Conservation (phyloP, 1,140 invertebrate species). For the Dolichoris vasculosae region DNA sequence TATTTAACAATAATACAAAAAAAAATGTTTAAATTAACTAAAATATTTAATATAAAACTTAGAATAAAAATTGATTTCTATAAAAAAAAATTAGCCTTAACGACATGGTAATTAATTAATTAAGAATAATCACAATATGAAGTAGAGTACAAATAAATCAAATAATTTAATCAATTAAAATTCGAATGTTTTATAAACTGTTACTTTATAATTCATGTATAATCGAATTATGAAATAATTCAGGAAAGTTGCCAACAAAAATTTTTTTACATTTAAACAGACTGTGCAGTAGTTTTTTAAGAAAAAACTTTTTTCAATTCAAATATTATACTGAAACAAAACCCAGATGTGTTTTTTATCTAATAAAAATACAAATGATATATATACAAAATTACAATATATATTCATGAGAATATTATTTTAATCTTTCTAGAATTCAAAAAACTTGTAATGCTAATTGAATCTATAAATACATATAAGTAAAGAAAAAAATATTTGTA, state of each 20-base stretch:
- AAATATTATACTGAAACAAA: no score
- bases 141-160: not conserved
- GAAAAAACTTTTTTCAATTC: no score
- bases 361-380: no score
- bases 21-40: conserved; percentile 16
- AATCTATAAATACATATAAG: no score
- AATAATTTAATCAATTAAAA: not conserved
- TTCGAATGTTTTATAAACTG: not conserved
- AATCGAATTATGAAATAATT: not conserved
- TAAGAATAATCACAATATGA: not conserved
- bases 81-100: not conserved
- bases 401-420: no score
- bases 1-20: conserved; percentile 14
- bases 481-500: no score
- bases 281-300: no score
- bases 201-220: not conserved
- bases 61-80: conserved; percentile 14
- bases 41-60: conserved; percentile 8
- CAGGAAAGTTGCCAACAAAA: not conserved
- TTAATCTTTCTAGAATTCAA: no score
- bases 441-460: no score
- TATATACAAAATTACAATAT: no score
- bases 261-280: no score
- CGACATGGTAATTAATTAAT: not conserved
- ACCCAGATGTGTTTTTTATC: no score